Percentiles rank a stretch among this genome's conserved stretches.
Evolutionary conservation across 2,888 invertebrate species (phyloP).

Genomic region (Geophilus truncorum): DNA sequence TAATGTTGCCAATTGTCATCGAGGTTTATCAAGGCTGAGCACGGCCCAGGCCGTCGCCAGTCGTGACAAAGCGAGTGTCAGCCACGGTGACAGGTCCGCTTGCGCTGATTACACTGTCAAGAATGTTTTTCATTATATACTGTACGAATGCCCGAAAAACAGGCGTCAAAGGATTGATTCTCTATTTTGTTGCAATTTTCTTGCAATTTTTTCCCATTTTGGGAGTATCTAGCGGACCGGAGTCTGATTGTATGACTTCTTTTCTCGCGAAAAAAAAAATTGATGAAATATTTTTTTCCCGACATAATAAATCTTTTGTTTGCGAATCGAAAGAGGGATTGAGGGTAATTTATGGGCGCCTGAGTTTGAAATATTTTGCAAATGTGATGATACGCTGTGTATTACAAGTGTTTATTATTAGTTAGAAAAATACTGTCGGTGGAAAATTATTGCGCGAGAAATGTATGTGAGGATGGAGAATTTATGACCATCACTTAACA

Average conservation of each 20-base stretch:
- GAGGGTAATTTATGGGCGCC: not conserved
- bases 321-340: not conserved
- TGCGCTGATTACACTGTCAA: conserved; percentile 31
- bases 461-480: not conserved
- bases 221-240: not conserved
- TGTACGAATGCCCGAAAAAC: not conserved
- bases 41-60: conserved; percentile 23
- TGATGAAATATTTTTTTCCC: conserved; percentile 4
- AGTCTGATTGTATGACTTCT: not conserved
- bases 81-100: conserved; percentile 28
- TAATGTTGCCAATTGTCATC: conserved; percentile 36
- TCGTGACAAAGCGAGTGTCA: conserved; percentile 35
- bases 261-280: not conserved
- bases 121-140: conserved; percentile 31
- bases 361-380: not conserved
- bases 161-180: not conserved
- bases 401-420: conserved; percentile 22
- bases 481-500: conserved; percentile 16
- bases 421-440: conserved; percentile 3
- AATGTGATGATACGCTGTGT: conserved; percentile 2
- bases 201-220: not conserved
- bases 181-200: not conserved
- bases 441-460: not conserved
- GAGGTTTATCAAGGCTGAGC: conserved; percentile 35
- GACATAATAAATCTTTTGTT: not conserved